Evolutionary conservation across 2,113 vertebrate species (phyloP).

Genomic region (Capreolus pygargus): DNA sequence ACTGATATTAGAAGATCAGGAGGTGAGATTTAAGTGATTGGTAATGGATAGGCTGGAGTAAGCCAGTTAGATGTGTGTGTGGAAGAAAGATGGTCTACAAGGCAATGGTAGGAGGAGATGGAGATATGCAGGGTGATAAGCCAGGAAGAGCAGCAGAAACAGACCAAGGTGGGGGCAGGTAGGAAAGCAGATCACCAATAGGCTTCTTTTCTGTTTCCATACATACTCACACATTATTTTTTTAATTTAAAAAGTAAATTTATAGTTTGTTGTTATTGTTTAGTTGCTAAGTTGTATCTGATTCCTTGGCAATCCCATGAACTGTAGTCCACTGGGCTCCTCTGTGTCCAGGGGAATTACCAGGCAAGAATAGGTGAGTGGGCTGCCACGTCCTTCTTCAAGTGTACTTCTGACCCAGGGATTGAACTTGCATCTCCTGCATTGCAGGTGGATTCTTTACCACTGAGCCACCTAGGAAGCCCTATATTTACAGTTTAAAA

Average conservation of each 20-base stretch:
- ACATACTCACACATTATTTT: not conserved
- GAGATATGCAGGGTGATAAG: fast-evolving
- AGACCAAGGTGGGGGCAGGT: no score
- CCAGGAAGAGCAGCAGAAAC: not conserved
- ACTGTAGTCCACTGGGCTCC: not conserved
- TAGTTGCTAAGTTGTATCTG: not conserved
- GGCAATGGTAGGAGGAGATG: no score
- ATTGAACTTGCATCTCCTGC: not conserved
- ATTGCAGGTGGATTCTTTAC: not conserved
- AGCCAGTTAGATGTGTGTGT: not conserved
- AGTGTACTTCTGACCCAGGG: not conserved
- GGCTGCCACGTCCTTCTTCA: not conserved
- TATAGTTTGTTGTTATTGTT: not conserved
- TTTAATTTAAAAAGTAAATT: not conserved
- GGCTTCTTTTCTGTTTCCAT: not conserved
- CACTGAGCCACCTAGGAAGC: not conserved
- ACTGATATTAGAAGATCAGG: not conserved
- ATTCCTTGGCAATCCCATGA: not conserved
- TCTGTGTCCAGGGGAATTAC: not conserved
- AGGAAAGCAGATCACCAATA: not conserved
- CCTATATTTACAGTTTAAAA: not conserved
- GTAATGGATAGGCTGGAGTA: not conserved
- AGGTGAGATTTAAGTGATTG: not conserved
- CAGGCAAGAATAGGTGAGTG: not conserved
- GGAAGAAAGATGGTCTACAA: not conserved